Evolutionary conservation across 2,113 vertebrate species (phyloP).

Genomic region (Varanus komodoensis): DNA sequence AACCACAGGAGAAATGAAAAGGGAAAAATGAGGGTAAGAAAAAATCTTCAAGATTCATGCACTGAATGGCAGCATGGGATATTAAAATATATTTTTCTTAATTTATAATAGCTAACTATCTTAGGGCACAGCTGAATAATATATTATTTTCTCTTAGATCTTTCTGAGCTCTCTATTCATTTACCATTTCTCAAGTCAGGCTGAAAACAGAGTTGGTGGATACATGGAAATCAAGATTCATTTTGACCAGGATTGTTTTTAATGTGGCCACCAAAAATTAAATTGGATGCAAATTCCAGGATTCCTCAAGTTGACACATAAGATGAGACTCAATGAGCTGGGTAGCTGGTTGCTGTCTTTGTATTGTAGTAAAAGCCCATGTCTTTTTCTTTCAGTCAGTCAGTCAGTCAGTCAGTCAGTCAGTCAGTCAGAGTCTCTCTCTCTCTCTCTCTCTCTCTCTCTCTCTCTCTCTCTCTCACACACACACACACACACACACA

Average conservation of each 20-base stretch:
- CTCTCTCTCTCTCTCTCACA: too few relatives aligned
- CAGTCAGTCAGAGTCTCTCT: too few relatives aligned
- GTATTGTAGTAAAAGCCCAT: too few relatives aligned
- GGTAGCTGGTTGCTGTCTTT: too few relatives aligned
- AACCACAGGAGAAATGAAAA: conserved; percentile 61
- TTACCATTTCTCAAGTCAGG: not conserved
- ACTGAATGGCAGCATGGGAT: conserved; percentile 39
- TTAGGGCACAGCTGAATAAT: conserved; percentile 17
- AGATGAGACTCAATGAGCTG: too few relatives aligned
- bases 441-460: too few relatives aligned
- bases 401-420: too few relatives aligned
- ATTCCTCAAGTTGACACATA: not conserved
- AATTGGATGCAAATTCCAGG: not conserved
- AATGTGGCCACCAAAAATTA: not conserved
- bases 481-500: too few relatives aligned
- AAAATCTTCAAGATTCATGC: conserved; percentile 49
- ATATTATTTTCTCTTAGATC: conserved; percentile 25
- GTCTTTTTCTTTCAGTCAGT: too few relatives aligned
- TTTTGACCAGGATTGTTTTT: not conserved
- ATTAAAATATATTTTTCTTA: not conserved
- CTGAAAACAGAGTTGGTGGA: not conserved
- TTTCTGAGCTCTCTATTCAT: conserved; percentile 32
- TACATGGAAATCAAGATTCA: not conserved
- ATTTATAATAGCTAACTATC: conserved; percentile 23
- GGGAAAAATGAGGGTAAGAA: conserved; percentile 58